Evolutionary conservation across 2,113 vertebrate genomes (phyloP).

Genomic region (Vidua chalybeata): DNA sequence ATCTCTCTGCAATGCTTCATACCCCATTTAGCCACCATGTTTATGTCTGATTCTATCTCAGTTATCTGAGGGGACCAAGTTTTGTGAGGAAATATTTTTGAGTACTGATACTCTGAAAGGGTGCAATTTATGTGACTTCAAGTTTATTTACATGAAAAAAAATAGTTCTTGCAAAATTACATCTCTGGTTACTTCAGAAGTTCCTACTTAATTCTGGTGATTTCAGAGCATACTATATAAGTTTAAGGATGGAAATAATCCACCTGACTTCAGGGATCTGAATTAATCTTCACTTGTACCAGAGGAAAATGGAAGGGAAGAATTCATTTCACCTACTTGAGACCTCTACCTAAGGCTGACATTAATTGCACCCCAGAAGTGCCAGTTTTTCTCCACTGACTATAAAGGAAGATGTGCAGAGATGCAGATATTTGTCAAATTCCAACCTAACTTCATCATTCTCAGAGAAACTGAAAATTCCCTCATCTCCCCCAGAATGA

Average conservation of each 20-base stretch:
- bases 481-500: conserved; percentile 2
- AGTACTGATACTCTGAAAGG: background rate
- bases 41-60: background rate
- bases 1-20: background rate
- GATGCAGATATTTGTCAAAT: background rate
- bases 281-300: background rate
- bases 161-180: background rate
- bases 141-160: background rate
- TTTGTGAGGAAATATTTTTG: background rate
- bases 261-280: background rate
- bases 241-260: background rate
- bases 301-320: background rate
- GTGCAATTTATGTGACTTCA: background rate
- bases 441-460: background rate
- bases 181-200: background rate
- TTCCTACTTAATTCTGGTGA: background rate
- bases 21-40: background rate
- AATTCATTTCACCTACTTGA: background rate
- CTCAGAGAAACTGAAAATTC: background rate
- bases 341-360: background rate
- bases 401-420: background rate
- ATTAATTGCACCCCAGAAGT: background rate
- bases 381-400: background rate
- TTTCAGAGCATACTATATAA: background rate
- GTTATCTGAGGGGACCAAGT: background rate